Base-by-base conservation (phyloP, 2,113 vertebrate genomes). In the Glaucidium brasilianum region DNA sequence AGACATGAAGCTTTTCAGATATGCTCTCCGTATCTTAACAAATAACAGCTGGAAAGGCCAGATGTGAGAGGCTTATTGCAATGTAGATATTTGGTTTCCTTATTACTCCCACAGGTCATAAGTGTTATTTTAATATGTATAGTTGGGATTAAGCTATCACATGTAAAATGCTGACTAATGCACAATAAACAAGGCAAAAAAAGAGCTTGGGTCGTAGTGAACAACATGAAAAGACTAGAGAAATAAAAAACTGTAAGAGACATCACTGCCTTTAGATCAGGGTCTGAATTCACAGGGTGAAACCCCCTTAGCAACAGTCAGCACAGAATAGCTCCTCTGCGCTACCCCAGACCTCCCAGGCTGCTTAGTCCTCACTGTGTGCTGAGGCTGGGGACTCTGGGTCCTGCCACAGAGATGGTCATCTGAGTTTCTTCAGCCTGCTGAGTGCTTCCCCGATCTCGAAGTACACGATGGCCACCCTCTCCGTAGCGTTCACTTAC, bases 391-490 rank as follows among this genome's bases (percentile, higher is more conserved):
- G 16, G 29, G 39, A 27, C 50, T 25, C 47, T 13, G 32, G 7
- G 23, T 67, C 47, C 18, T 45, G 50, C 14, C 49, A 34, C 53
- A 69, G 79, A 73, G 27, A 15, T 4, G 45, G 10, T 62, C 26
- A 39, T 27, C 27, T 47, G 79, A 85, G 56, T 9, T 76, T 77
- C 8, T 30, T 55, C 29, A 55, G 23, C 47, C 64, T 26, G 34
- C 29, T 34, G 34, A 77, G 66, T 41, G 47, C 47, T 74, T 71
- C 75, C 55, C 41, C 25, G 12, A 19, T 45, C 63, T 45, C 0
- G 0, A 77, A 50, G 73, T 35, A 84, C 7, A 6, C 1, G 7
- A 2, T 0, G 22, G 50, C 21, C 29, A 17, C 29, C 10, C 15
- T 68, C 45, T 68, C n/a, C 1, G 0, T 3, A 16, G 32, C 11